These are phyloP conservation scores for Actinernus sp. DNA, from an alignment of 92 coral and sea anemone species.

Conservation along the genomic window DNA sequence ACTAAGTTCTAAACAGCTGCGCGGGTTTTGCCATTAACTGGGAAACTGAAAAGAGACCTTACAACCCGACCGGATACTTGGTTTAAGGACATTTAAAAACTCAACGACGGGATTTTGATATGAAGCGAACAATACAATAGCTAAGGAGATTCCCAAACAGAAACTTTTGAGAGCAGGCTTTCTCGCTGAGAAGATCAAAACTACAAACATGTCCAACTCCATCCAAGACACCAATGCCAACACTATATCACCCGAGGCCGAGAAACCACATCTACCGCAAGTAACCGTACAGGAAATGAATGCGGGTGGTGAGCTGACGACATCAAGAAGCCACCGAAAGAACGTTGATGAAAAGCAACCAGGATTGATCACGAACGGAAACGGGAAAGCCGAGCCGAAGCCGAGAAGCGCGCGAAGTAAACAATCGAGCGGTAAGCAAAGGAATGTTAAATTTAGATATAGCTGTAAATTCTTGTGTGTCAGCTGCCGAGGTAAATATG, in stretches of 20 bases:
- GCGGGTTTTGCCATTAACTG: too few species aligned
- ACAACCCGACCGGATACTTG: too few species aligned
- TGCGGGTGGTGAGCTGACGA: conserved; percentile 1
- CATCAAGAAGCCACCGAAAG: neutral
- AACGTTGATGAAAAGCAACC: conserved; percentile 12
- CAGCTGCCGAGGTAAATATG: too few species aligned
- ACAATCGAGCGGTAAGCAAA: conserved; percentile 43
- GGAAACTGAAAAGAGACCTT: too few species aligned
- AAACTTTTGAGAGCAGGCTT: too few species aligned
- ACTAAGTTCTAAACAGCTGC: too few species aligned
- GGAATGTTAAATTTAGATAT: neutral
- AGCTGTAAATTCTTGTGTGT: too few species aligned
- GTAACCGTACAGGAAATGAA: conserved; percentile 11
- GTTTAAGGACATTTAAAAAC: too few species aligned
- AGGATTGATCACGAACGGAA: conserved; percentile 58
- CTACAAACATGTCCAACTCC: neutral
- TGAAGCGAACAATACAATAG: too few species aligned
- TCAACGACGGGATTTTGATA: too few species aligned
- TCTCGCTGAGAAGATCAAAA: too few species aligned
- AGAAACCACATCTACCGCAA: conserved; percentile 9
- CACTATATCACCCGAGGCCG: neutral
- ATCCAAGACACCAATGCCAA: neutral
- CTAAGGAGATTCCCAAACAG: too few species aligned
- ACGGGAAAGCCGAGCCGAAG: neutral
- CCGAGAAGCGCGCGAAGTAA: conserved; percentile 18